Conservation (phyloP, 1,140 invertebrate species). For the Probaryconus sp. region DNA sequence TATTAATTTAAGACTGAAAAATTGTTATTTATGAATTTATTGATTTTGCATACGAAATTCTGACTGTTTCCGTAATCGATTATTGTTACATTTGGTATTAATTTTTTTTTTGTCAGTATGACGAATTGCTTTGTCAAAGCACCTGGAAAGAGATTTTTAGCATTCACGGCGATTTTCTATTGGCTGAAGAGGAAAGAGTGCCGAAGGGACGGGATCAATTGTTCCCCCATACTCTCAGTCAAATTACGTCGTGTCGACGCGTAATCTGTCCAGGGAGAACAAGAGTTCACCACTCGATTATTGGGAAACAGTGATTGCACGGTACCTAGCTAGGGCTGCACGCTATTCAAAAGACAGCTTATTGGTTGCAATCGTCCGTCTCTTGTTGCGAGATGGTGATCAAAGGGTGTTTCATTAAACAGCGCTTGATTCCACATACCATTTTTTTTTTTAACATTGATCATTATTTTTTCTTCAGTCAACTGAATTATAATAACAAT, state of each 20-base stretch:
- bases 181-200: conserved; percentile 53
- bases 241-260: conserved; percentile 58
- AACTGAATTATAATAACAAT: too few relatives aligned
- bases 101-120: too few relatives aligned
- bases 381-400: conserved; percentile 53
- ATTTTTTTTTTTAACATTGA: conserved; percentile 15
- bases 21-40: too few relatives aligned
- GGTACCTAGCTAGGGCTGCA: conserved; percentile 28
- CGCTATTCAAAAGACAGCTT: conserved; percentile 55
- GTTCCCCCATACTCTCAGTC: conserved; percentile 34
- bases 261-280: conserved; percentile 53
- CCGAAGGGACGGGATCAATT: conserved; percentile 47
- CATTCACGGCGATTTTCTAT: too few relatives aligned
- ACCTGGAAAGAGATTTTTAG: too few relatives aligned
- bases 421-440: conserved; percentile 11
- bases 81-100: too few relatives aligned
- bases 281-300: conserved; percentile 58
- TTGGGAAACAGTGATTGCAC: conserved; percentile 59
- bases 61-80: too few relatives aligned
- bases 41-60: too few relatives aligned
- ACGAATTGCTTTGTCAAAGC: too few relatives aligned
- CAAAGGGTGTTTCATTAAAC: conserved; percentile 42
- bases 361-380: conserved; percentile 53
- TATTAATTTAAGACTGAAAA: too few relatives aligned
- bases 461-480: background rate